A percentile compares a stretch with the other conserved stretches of the same genome.
phyloP scores from a whole-genome alignment of 2,888 invertebrate genomes.

The Oxyscelio sp. region DNA sequence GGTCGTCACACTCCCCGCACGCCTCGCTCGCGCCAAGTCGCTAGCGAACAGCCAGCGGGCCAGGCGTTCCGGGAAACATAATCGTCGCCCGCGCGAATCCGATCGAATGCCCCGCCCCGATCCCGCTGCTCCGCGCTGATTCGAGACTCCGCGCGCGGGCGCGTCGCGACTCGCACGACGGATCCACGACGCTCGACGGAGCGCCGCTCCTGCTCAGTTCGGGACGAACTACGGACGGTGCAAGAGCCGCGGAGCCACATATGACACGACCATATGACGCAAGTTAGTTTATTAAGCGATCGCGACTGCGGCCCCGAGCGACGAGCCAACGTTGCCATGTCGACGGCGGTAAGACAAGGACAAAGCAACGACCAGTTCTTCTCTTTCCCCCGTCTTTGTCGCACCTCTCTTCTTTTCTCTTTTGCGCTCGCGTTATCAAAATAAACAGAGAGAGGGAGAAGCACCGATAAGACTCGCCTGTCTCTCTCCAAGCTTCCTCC shows the following conservation, averaged over 20 bases:
- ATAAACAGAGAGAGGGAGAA: no score
- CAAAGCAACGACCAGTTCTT: slow-evolving; percentile 1
- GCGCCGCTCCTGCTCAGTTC: no score
- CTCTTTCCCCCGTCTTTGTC: not conserved
- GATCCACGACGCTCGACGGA: no score
- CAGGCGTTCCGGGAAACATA: no score
- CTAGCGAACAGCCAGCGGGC: no score
- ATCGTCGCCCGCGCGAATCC: no score
- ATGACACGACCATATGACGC: slow-evolving; percentile 64
- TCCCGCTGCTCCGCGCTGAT: slow-evolving; percentile 10
- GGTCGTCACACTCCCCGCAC: no score
- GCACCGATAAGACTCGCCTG: no score
- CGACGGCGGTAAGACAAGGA: slow-evolving; percentile 52
- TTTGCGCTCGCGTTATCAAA: not conserved
- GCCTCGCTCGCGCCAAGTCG: no score
- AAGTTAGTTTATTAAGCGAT: slow-evolving; percentile 42
- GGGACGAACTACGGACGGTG: not conserved
- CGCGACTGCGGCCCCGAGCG: slow-evolving; percentile 32
- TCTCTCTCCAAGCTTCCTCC: no score
- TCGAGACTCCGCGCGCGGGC: slow-evolving; percentile 37
- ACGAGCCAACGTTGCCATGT: slow-evolving; percentile 47
- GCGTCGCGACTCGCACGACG: slow-evolving; percentile 27
- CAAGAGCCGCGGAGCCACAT: slow-evolving; percentile 41
- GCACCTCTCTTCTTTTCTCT: not conserved
- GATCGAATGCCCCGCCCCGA: not conserved